Evolutionary conservation across 2,113 vertebrate species (phyloP).

Genomic region (Pomatorhinus ruficollis): DNA sequence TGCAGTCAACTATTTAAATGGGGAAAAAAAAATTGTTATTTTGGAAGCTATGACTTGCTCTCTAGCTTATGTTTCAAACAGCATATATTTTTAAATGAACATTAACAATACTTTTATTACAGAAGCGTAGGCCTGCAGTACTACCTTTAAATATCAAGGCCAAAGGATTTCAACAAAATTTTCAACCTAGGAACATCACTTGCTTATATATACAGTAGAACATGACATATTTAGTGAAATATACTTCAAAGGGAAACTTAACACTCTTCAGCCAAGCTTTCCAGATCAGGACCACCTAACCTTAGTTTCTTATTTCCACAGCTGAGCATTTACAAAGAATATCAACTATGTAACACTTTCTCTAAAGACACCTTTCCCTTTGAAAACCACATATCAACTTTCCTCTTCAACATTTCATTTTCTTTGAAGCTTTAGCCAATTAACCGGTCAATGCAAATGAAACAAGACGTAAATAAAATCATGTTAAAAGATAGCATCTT

Average conservation of each 20-base stretch:
- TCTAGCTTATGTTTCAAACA: background rate
- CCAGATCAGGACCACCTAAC: background rate
- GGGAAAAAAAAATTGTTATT: background rate
- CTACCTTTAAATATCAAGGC: background rate
- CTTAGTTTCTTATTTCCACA: background rate
- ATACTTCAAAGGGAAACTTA: background rate
- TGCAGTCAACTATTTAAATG: background rate
- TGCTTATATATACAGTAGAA: background rate
- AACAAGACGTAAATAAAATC: background rate
- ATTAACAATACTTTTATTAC: background rate
- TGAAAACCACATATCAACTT: background rate
- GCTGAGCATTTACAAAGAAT: background rate
- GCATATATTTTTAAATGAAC: background rate
- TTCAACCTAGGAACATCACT: background rate
- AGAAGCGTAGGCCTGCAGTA: background rate
- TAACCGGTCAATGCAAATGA: background rate
- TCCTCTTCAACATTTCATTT: background rate
- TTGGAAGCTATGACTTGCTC: background rate
- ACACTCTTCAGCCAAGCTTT: background rate
- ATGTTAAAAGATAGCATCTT: background rate
- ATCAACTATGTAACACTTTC: background rate
- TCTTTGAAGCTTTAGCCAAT: background rate
- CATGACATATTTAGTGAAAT: background rate
- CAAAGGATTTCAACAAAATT: background rate
- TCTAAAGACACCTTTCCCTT: background rate